A percentile compares a stretch with the other conserved stretches of the same genome.
Evolutionary conservation across 1,140 invertebrate species (phyloP).

Genomic region (Nymphalis io): DNA sequence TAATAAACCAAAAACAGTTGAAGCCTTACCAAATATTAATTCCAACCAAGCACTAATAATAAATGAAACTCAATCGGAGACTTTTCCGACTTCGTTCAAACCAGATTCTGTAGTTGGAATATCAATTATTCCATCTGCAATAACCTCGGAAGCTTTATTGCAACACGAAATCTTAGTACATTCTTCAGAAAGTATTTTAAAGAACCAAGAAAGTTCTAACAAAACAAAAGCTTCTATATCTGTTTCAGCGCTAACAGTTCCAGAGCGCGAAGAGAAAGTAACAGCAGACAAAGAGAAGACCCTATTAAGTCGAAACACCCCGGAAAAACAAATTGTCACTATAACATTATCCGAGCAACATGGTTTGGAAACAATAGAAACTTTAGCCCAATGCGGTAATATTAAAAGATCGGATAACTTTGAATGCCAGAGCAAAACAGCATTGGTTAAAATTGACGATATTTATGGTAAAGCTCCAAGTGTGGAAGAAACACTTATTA

Average conservation of each 20-base stretch:
- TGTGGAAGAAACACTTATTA: constrained; percentile 57
- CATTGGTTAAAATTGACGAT: constrained; percentile 58
- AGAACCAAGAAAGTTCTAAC: constrained; percentile 26
- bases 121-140: constrained; percentile 40
- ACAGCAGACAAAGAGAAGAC: constrained; percentile 53
- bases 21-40: constrained; percentile 51
- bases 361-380: constrained; percentile 60
- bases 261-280: constrained; percentile 56
- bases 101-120: constrained; percentile 19
- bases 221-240: constrained; percentile 45
- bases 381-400: constrained; percentile 60
- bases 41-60: constrained; percentile 55
- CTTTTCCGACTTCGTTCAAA: constrained; percentile 41
- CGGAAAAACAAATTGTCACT: constrained; percentile 57
- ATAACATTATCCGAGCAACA: constrained; percentile 47
- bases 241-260: constrained; percentile 50
- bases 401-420: constrained; percentile 42
- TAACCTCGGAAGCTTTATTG: constrained; percentile 54
- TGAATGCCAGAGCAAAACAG: constrained; percentile 47
- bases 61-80: constrained; percentile 54
- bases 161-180: constrained; percentile 63
- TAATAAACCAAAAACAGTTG: constrained; percentile 34
- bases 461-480: constrained; percentile 64
- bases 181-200: constrained; percentile 48
- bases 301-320: constrained; percentile 40